A percentile compares a stretch with the other conserved stretches of the same genome.
Conservation (phyloP, 2,113 vertebrate genomes). For the Pipa parva region DNA sequence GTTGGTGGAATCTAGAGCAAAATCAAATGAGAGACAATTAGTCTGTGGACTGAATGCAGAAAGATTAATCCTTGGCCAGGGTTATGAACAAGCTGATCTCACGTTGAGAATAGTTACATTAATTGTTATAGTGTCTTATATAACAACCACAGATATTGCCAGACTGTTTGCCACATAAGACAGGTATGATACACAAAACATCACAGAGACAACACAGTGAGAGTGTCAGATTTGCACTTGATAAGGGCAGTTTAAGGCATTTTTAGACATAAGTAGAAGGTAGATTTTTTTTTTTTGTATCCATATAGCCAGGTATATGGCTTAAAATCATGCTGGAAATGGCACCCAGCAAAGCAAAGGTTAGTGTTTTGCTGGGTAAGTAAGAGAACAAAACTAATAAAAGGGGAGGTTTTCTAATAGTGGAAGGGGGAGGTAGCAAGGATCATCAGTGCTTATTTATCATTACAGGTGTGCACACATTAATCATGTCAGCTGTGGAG, state of each 20-base stretch:
- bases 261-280: background rate
- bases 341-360: constrained; percentile 11
- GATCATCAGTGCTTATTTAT: no score
- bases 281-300: no score
- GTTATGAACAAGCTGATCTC: background rate
- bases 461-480: background rate
- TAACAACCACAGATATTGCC: constrained; percentile 24
- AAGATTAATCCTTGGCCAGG: no score
- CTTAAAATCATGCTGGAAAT: background rate
- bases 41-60: background rate
- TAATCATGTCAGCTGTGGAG: background rate
- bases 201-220: constrained; percentile 49
- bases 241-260: background rate
- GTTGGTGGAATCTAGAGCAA: constrained; percentile 79
- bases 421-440: background rate
- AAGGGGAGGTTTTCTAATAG: background rate
- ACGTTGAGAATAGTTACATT: background rate
- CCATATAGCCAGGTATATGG: constrained; percentile 6
- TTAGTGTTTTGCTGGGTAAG: background rate
- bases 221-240: constrained; percentile 3
- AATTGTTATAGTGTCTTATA: background rate
- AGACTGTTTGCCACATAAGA: constrained; percentile 43
- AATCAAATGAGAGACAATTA: constrained; percentile 32
- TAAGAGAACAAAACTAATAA: fast-evolving
- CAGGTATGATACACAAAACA: constrained; percentile 46